Evolutionary conservation across 2,888 invertebrate genomes (phyloP), one percentile per base, ranked within the genome.

Genomic region (Thalpophila matura): DNA sequence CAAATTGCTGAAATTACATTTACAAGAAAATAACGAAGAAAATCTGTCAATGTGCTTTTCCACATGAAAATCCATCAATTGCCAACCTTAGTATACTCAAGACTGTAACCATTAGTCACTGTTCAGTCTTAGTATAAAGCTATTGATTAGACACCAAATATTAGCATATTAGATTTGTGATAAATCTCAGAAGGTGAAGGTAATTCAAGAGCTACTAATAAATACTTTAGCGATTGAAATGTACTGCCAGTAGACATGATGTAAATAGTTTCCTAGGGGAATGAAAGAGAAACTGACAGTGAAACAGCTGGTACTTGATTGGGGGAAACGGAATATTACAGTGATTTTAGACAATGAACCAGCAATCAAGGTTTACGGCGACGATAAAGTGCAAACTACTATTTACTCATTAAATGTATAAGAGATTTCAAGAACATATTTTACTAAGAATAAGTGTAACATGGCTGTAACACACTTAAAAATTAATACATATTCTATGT

Each of bases 101-200:
- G 54, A 70, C 56, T 60, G 57, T 66, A 80, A 60, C 63, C 67
- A 82, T 82, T 82, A 81, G 73, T 86, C 79, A 82, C 71, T 74
- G 77, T 69, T 75, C 67, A 61, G 70, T 56, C 63, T 67, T 68
- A 69, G 43, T 51, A 55, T 54, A 51, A 57, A 67, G 64, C 67
- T 74, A 81, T 81, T 80, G 79, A 84, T 78, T 75, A 72, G 51
- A 74, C 71, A 72, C 63, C 70, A 77, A 79, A 80, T 80, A 83
- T 84, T 80, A 77, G 73, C 77, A 78, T 80, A 78, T 63, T 69
- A 68, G 69, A 80, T 78, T 72, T 58, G 68, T 69, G 70, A 74
- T 67, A 77, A 74, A 82, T 77, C 58, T 74, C 47, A 64, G 64
- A 49, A 69, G 54, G 71, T 65, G 61, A 65, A 62, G 61, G 66